Percentiles rank a stretch among this genome's conserved stretches.
phyloP scores from a whole-genome alignment of 2,797 vertebrate species.

The Eremophila alpestris region DNA sequence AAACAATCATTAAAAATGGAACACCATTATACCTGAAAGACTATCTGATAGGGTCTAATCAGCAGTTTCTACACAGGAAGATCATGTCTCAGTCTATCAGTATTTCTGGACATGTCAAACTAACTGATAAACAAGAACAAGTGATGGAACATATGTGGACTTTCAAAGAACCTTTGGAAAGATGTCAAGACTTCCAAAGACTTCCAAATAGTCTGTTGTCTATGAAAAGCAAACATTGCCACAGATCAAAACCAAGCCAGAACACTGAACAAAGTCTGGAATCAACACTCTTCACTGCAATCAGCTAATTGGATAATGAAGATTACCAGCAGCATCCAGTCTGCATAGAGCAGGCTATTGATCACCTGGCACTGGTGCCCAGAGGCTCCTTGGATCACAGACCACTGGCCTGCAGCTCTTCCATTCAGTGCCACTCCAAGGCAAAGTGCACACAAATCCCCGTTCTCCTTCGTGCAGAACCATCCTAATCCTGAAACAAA shows the following conservation, averaged over 20 bases:
- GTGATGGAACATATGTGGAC: not conserved
- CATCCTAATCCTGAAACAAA: not conserved
- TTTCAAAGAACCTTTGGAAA: not conserved
- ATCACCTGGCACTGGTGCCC: not conserved
- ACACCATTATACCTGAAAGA: slow-evolving; percentile 17
- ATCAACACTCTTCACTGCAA: not conserved
- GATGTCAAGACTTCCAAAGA: not conserved
- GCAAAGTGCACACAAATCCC: not conserved
- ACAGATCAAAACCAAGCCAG: not conserved
- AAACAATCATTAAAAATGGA: slow-evolving; percentile 53
- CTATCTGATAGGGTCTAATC: slow-evolving; percentile 41
- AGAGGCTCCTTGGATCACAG: not conserved
- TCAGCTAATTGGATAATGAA: not conserved
- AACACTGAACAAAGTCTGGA: not conserved
- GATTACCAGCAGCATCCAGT: not conserved
- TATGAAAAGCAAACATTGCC: not conserved
- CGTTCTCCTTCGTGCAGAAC: accelerated
- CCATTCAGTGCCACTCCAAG: not conserved
- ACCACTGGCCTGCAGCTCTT: not conserved
- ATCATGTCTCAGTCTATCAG: not conserved
- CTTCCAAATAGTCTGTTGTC: not conserved
- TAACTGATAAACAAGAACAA: slow-evolving; percentile 19
- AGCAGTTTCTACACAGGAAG: slow-evolving; percentile 41
- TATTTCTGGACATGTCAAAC: slow-evolving; percentile 31
- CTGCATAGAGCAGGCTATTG: not conserved